A percentile compares a stretch with the other conserved stretches of the same genome.
These are phyloP conservation scores for Helogale parvula DNA, from an alignment of 2,113 vertebrate species.

Conservation along the genomic window DNA sequence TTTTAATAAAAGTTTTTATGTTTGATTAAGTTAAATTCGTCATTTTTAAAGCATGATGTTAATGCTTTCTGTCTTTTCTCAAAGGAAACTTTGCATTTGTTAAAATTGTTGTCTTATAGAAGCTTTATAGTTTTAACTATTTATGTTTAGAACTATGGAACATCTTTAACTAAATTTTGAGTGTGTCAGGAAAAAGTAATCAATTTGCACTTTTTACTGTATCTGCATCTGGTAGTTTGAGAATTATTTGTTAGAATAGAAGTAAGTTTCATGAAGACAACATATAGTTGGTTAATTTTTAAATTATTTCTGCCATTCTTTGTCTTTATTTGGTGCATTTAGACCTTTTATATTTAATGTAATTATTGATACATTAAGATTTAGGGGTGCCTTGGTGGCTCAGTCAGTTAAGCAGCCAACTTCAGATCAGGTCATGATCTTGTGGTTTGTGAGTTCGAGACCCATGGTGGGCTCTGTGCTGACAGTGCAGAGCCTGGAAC, in stretches of 20 bases:
- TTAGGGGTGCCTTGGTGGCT: no score
- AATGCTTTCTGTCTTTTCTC: not conserved
- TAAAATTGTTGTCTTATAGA: not conserved
- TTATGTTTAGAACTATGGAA: not conserved
- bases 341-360: not conserved
- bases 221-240: not conserved
- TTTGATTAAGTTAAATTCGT: not conserved
- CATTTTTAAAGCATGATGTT: not conserved
- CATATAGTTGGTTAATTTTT: not conserved
- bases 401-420: not conserved
- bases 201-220: not conserved
- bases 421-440: no score
- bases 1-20: not conserved
- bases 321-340: not conserved
- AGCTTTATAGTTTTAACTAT: not conserved
- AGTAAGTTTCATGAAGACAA: not conserved
- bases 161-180: not conserved
- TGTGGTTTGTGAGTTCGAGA: no score
- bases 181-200: not conserved
- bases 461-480: no score
- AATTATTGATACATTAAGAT: not conserved
- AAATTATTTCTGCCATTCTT: not conserved
- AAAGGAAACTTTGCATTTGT: not conserved
- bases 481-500: no score
- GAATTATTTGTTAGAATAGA: not conserved